These are phyloP conservation scores for Silvanus unidentatus DNA, from an alignment of 2,888 invertebrate species.

Conservation along the genomic window DNA sequence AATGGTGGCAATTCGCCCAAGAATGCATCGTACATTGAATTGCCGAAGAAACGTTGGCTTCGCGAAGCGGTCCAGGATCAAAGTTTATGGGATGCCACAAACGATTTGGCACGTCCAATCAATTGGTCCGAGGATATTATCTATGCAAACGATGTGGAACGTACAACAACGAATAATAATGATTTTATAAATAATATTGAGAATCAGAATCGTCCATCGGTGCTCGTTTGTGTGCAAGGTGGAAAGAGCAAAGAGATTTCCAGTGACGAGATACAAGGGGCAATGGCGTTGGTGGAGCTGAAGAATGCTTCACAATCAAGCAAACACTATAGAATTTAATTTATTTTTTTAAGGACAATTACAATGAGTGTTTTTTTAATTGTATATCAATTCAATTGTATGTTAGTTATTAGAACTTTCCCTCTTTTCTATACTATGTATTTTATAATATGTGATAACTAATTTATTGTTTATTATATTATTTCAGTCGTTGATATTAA, in stretches of 20 bases:
- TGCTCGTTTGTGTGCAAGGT: slow-evolving; percentile 48
- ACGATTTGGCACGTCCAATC: slow-evolving; percentile 50
- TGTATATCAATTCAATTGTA: no score
- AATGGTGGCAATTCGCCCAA: slow-evolving; percentile 2
- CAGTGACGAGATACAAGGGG: slow-evolving; percentile 52
- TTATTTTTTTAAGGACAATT: no score
- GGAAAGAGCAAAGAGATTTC: slow-evolving; percentile 40
- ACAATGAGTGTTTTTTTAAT: no score
- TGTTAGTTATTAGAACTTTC: no score
- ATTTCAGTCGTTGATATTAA: no score
- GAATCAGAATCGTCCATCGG: slow-evolving; percentile 52
- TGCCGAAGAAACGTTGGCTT: slow-evolving; percentile 57
- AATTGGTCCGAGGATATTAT: slow-evolving; percentile 45
- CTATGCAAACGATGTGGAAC: slow-evolving; percentile 9
- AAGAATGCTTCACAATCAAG: slow-evolving; percentile 37
- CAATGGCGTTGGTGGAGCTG: slow-evolving; percentile 56
- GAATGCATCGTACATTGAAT: slow-evolving; percentile 15
- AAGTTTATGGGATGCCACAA: slow-evolving; percentile 39
- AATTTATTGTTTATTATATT: neutral
- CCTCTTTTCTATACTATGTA: neutral
- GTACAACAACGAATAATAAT: slow-evolving; percentile 8
- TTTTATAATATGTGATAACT: neutral
- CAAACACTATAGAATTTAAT: neutral
- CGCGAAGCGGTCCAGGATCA: slow-evolving; percentile 48
- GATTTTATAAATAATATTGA: slow-evolving; percentile 27